These are phyloP conservation scores for Theocolax elegans DNA, from an alignment of 1,140 invertebrate genomes.

Conservation along the genomic window DNA sequence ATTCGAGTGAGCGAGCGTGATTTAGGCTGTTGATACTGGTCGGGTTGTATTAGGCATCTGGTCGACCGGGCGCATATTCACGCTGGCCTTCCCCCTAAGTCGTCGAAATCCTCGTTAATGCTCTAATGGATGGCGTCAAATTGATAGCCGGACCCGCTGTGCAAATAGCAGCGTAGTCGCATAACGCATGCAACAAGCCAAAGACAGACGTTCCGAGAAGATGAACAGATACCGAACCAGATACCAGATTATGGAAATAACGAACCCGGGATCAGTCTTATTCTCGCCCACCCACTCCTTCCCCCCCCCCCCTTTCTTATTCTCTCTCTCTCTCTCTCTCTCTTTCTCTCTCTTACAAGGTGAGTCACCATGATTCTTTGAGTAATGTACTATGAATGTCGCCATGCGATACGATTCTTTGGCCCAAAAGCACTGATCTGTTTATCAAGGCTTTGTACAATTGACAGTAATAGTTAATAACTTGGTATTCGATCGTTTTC, in stretches of 20 bases:
- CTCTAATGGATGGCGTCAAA: conserved; percentile 56
- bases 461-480: no score
- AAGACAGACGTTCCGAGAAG: no score
- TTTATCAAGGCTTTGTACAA: no score
- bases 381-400: no score
- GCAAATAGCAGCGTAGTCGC: conserved; percentile 55
- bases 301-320: background rate
- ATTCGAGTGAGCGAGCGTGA: background rate
- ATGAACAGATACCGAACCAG: no score
- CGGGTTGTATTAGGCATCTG: background rate
- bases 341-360: background rate
- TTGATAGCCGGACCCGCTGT: conserved; percentile 52
- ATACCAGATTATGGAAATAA: no score
- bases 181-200: conserved; percentile 25
- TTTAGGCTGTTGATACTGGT: conserved; percentile 6
- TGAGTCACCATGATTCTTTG: no score
- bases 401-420: no score
- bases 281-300: background rate
- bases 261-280: no score
- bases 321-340: background rate
- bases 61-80: conserved; percentile 10
- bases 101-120: conserved; percentile 49
- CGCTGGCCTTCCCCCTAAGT: conserved; percentile 43
- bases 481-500: no score
- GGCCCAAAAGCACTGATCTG: no score